phyloP scores from a whole-genome alignment of 2,797 vertebrate species.

The Oryzias sinensis region DNA sequence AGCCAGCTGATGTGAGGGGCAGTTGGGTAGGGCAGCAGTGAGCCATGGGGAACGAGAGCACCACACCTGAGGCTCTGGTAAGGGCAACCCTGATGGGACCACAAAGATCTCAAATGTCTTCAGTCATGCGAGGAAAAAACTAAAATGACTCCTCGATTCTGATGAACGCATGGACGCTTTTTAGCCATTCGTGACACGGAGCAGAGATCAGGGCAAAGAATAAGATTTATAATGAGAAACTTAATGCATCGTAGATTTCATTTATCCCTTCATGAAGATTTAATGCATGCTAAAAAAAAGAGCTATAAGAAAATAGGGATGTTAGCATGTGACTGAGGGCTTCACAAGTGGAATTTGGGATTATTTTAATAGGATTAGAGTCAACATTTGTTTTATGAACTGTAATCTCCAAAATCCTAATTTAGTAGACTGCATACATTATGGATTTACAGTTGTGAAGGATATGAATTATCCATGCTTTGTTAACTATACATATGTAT shows the following conservation, averaged over 20 bases:
- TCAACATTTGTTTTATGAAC: constrained; percentile 48
- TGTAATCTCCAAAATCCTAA: constrained; percentile 17
- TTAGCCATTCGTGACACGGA: too few species aligned
- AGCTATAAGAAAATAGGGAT: neutral
- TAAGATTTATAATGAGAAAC: neutral
- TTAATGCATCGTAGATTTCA: neutral
- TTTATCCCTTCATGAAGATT: neutral
- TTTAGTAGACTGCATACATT: neutral
- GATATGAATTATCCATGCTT: constrained; percentile 6
- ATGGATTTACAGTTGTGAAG: neutral
- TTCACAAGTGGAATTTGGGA: constrained; percentile 54
- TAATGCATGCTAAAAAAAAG: neutral
- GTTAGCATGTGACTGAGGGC: constrained; percentile 39
- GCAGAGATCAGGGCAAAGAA: too few species aligned
- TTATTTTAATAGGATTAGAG: constrained; percentile 74
- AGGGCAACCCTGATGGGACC: constrained; percentile 46
- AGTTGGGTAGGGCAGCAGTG: constrained; percentile 47
- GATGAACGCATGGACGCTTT: too few species aligned
- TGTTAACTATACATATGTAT: constrained; percentile 2
- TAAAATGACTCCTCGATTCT: too few species aligned
- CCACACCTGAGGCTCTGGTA: constrained; percentile 74
- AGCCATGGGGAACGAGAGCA: constrained; percentile 82
- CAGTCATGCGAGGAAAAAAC: neutral
- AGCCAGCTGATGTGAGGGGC: constrained; percentile 69
- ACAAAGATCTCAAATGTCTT: constrained; percentile 10